Conservation (phyloP, 30 jellyfish, hydroid and myxozoan genomes). For the Pseudorhiza aurosa region DNA sequence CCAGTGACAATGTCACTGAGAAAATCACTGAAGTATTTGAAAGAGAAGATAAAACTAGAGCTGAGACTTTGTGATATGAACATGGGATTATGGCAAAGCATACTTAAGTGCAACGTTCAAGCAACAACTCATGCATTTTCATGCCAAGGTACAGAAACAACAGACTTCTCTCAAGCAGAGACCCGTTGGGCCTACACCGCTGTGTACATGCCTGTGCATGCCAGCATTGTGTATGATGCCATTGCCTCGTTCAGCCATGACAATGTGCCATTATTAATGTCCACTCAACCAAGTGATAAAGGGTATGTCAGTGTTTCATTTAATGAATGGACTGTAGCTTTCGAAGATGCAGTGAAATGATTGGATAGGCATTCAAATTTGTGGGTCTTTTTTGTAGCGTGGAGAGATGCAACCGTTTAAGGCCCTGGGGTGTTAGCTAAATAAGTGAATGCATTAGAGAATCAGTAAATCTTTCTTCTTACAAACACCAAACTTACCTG, state of each 20-base stretch:
- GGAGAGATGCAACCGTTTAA: too few relatives aligned
- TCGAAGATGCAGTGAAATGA: too few relatives aligned
- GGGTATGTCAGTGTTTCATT: not conserved
- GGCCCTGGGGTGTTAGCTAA: too few relatives aligned
- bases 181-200: conserved; percentile 99
- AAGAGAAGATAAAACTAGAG: conserved; percentile 86
- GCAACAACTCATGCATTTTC: conserved; percentile 90
- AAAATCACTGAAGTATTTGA: conserved; percentile 55
- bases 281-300: conserved; percentile 4
- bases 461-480: too few relatives aligned
- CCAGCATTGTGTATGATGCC: conserved; percentile 87
- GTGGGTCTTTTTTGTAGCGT: too few relatives aligned
- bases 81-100: conserved; percentile 63
- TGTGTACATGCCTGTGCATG: conserved; percentile 95
- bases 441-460: too few relatives aligned
- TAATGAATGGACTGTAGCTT: too few relatives aligned
- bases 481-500: too few relatives aligned
- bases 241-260: conserved; percentile 24
- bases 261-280: not conserved
- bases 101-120: conserved; percentile 77
- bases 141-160: conserved; percentile 88
- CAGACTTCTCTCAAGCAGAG: conserved; percentile 89
- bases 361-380: too few relatives aligned
- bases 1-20: conserved; percentile 49
- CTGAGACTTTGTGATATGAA: conserved; percentile 71